Evolutionary conservation across 1,140 invertebrate species (phyloP), one percentile per base, ranked within the genome.

Genomic region (Drosophila pruinosa): DNA sequence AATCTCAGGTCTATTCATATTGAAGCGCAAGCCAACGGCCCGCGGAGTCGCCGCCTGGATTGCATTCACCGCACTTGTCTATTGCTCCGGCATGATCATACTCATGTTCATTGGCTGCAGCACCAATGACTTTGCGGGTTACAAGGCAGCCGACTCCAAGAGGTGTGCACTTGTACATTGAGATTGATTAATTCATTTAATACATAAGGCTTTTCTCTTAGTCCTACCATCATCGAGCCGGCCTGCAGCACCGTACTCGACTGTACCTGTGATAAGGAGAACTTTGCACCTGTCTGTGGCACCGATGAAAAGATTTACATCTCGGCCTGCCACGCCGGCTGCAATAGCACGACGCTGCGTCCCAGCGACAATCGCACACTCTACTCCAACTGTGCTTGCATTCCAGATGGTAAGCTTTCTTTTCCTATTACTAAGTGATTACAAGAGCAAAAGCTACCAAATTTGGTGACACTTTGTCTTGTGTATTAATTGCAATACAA

Each of bases 71-170:
- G 97, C 97, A 0, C 93, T 97, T 0, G 93, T 97, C n/a, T 98
- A 98, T 88, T 95, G 96, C 38, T 92, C 96, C 63, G 95, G 97
- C 50, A 98, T 98, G 97, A 94, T 95, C 2, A 93, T 96, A 53
- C 91, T 98, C 10, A 97, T 97, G 96, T 97, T 97, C 88, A 94
- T 98, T 65, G 97, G 96, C 2, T 98, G 97, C 92, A 96, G 96
- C 1, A 95, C 96, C 93, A 95, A 96, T 72, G 95, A 96, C 77
- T 94, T 96, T 86, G 94, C 94, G n/a, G 95, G 96, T 71, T 92
- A 97, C 17, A 89, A 90, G 61, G 45, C 85, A 2, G 65, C 70
- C 50, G 68, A 72, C 45, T 64, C 34, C 28, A 58, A 69, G 34
- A 73, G 83, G 89, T 90, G 47, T 67, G 75, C 7, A 10, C 1